phyloP scores from a whole-genome alignment of 2,113 vertebrate genomes.

The Cervus canadensis region DNA sequence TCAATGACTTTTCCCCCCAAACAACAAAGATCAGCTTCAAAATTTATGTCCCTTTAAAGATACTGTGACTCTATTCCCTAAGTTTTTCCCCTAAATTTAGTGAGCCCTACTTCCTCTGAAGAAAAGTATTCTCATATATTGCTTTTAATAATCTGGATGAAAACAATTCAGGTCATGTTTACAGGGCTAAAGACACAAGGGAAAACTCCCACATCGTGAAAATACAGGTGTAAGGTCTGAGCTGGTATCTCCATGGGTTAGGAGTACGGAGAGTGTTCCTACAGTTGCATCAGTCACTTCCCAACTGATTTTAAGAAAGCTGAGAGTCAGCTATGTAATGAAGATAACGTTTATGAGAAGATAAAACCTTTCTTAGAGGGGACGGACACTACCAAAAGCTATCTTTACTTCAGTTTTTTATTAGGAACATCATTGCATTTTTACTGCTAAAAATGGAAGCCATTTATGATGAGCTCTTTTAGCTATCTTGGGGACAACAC shows the following conservation, averaged over 20 bases:
- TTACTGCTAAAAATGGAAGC: not conserved
- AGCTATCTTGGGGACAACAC: too few species aligned
- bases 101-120: not conserved
- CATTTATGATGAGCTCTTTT: not conserved
- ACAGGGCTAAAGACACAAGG: accelerated
- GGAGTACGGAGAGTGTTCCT: accelerated
- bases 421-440: not conserved
- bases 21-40: not conserved
- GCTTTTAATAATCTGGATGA: not conserved
- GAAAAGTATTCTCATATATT: not conserved
- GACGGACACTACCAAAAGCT: accelerated
- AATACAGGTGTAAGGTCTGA: too few species aligned
- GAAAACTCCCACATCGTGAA: accelerated
- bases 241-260: accelerated
- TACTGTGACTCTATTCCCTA: not conserved
- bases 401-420: not conserved
- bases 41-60: not conserved
- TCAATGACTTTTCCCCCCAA: not conserved
- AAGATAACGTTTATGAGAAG: accelerated
- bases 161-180: not conserved
- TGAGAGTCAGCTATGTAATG: not conserved
- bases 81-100: not conserved
- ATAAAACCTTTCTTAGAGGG: not conserved
- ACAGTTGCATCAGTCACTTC: accelerated
- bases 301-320: not conserved